Evolutionary conservation across 2,888 invertebrate genomes (phyloP), one percentile per base, ranked within the genome.

Genomic region (Caenorhabditis japonica): DNA sequence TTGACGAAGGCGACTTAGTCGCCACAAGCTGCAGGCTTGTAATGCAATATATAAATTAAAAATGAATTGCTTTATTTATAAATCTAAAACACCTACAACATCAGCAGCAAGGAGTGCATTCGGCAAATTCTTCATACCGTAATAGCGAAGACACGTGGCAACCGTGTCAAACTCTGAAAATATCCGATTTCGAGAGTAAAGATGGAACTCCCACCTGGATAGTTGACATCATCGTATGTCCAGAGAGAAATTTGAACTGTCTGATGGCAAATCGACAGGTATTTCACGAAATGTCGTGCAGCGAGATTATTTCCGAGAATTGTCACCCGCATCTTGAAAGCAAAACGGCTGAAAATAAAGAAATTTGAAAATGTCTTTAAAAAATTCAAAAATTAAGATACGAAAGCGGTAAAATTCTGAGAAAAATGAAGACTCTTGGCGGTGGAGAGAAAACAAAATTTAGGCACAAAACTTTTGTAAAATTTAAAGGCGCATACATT

Each of bases 221-320:
- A 59, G 15, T 56, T 27, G 30, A 19, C 56, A 5, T 52, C 17
- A 8, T 60, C 61, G 23, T 19, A 68, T 4, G 73, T 73, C 73
- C 73, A 73, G 2, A 68, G 34, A 4, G 56, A 56, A 23, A 73
- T 46, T 41, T 68, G 61, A n/a, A 73, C 60, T 13, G 66, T 43
- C 46, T 53, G 56, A 17, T 73, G 73, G 19, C 21, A 17, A 15
- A 39, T 39, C 4, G 41, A 15, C 7, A 73, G 25, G 25, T 59
- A 62, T n/a, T 56, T 68, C 4, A 61, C 68, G n/a, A 73, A 73
- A 43, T 73, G 73, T 0, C 73, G 68, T 4, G 73, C 56, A 0
- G 49, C 41, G 7, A 73, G 60, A 34, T 49, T 61, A 38, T 66
- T 62, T 36, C 73, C 73, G 15, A 73, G 61, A 41, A 73, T 27